Evolutionary conservation across 53 echinoderm and acorn worm species (phyloP).

Genomic region (Zoroaster sp.): DNA sequence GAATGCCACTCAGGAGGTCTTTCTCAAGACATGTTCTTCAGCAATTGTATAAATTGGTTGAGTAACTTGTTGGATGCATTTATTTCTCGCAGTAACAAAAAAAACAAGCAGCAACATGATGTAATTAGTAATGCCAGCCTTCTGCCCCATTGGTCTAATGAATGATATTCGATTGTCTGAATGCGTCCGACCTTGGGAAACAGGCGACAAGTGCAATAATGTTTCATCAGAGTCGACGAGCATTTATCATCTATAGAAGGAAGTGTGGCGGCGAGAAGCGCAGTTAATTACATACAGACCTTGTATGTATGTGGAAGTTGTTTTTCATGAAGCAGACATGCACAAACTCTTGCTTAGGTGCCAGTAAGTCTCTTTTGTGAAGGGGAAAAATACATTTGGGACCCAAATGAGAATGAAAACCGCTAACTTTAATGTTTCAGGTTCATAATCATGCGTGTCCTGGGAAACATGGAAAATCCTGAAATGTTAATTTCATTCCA

Average conservation of each 20-base stretch:
- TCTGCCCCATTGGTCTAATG: not conserved
- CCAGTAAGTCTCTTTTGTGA: too few species aligned
- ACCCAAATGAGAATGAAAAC: too few species aligned
- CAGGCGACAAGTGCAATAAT: slow-evolving; percentile 13
- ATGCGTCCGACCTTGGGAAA: not conserved
- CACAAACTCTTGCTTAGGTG: too few species aligned
- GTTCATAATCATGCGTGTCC: too few species aligned
- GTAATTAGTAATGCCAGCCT: not conserved
- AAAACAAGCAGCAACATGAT: not conserved
- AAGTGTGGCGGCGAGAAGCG: not conserved
- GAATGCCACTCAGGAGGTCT: too few species aligned
- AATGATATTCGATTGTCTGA: slow-evolving; percentile 22
- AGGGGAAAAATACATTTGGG: too few species aligned
- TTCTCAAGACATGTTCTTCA: too few species aligned
- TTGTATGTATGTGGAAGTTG: not conserved
- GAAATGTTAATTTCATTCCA: too few species aligned
- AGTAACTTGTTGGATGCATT: not conserved
- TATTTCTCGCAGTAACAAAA: not conserved
- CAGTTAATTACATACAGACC: not conserved
- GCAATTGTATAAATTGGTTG: too few species aligned
- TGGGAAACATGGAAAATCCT: too few species aligned
- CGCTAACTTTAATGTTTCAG: too few species aligned
- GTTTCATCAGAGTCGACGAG: not conserved
- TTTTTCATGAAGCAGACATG: not conserved
- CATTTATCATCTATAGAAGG: not conserved